Conservation (phyloP, 2,113 vertebrate genomes). For the Charadrius vociferus region DNA sequence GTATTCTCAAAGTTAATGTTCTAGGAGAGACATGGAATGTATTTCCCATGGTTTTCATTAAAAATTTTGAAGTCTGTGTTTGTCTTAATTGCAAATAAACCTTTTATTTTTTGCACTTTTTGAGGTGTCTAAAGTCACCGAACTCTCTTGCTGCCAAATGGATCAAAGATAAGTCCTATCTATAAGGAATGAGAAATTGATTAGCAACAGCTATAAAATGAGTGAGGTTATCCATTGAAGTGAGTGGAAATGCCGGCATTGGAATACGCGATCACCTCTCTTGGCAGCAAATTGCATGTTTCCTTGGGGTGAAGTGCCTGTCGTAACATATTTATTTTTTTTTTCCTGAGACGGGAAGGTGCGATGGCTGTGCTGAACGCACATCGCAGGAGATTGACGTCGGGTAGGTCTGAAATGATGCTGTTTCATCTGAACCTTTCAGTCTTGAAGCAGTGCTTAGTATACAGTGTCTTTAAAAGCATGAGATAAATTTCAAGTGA, state of each 20-base stretch:
- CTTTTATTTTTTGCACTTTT: background rate
- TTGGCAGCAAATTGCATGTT: accelerated
- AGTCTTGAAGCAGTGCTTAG: background rate
- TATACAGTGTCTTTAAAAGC: background rate
- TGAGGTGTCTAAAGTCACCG: background rate
- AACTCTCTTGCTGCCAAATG: background rate
- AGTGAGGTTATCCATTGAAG: background rate
- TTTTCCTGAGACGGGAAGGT: background rate
- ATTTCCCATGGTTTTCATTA: background rate
- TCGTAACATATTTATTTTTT: too few relatives aligned
- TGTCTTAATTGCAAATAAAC: background rate
- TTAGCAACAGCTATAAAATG: background rate
- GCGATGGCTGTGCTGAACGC: too few relatives aligned
- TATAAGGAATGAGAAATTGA: background rate
- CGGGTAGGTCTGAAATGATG: background rate
- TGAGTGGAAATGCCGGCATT: background rate
- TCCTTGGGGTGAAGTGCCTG: background rate
- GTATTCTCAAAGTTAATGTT: background rate
- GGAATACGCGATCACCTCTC: accelerated
- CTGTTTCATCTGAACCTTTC: background rate
- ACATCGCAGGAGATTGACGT: accelerated
- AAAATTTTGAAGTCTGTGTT: background rate
- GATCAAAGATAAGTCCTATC: background rate
- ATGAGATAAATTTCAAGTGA: background rate
- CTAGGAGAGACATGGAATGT: background rate